A percentile compares a stretch with the other conserved stretches of the same genome.
Conservation (phyloP, 2,113 vertebrate species). For the Muntiacus muntjak region DNA sequence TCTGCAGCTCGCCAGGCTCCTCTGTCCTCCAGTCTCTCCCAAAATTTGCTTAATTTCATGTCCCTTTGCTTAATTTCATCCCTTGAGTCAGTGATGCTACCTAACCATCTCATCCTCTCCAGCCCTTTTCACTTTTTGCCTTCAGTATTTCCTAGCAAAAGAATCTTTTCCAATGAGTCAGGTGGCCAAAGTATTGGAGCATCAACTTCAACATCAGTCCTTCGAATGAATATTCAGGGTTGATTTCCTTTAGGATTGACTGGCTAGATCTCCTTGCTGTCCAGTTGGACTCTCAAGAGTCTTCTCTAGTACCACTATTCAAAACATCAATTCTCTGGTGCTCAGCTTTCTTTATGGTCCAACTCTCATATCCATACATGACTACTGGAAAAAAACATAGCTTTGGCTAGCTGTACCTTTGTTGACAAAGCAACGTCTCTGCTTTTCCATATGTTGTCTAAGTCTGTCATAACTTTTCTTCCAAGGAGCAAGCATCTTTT, state of each 20-base stretch:
- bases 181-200: neutral
- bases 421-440: neutral
- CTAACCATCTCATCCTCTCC: neutral
- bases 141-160: neutral
- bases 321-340: neutral
- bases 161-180: neutral
- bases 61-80: neutral
- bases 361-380: neutral
- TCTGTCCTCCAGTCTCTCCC: neutral
- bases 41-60: neutral
- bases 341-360: neutral
- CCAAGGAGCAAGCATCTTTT: neutral
- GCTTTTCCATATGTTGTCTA: neutral
- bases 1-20: neutral
- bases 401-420: neutral
- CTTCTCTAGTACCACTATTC: neutral
- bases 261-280: neutral
- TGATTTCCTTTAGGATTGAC: neutral
- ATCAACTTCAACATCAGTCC: neutral
- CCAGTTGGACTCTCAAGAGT: neutral
- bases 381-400: neutral
- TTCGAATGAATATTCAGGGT: neutral
- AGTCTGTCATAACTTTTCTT: neutral
- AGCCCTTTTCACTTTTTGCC: neutral
- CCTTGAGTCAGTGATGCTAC: neutral